phyloP scores from a whole-genome alignment of 2,888 invertebrate species.

The Luperina nickerlii region DNA sequence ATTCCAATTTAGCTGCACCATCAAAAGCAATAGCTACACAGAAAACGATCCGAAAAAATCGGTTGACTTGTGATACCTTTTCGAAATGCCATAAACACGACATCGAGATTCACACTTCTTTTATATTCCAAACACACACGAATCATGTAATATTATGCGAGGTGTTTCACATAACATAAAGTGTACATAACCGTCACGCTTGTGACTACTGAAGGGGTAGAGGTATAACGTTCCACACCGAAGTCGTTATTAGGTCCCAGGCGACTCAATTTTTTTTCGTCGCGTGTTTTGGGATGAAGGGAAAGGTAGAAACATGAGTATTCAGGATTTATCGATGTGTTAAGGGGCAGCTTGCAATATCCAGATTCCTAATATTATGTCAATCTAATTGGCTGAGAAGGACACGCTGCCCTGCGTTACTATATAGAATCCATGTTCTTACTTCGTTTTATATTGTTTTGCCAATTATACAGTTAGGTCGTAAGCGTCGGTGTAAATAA shows the following conservation, averaged over 20 bases:
- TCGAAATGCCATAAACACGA: conserved; percentile 22
- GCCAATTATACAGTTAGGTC: neutral
- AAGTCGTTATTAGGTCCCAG: conserved; percentile 48
- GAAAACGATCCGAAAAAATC: conserved; percentile 1
- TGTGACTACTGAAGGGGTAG: conserved; percentile 46
- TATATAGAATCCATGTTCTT: neutral
- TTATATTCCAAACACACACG: conserved; percentile 31
- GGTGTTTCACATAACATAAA: conserved; percentile 40
- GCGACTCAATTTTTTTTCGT: conserved; percentile 34
- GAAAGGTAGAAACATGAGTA: conserved; percentile 11
- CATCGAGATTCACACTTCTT: conserved; percentile 17
- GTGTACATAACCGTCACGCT: conserved; percentile 48
- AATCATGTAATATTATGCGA: conserved; percentile 32
- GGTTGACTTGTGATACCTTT: neutral
- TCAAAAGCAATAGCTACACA: neutral
- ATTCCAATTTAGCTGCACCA: neutral
- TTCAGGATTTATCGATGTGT: conserved; percentile 36
- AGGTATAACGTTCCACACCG: conserved; percentile 39
- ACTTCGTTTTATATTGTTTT: neutral
- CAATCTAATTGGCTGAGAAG: conserved; percentile 23
- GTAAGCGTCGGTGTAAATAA: neutral
- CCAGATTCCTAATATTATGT: conserved; percentile 13
- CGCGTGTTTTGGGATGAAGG: conserved; percentile 3
- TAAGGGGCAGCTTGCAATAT: conserved; percentile 35
- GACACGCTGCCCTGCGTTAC: neutral